Conservation (phyloP, 2,113 vertebrate genomes). For the Calypte anna region DNA sequence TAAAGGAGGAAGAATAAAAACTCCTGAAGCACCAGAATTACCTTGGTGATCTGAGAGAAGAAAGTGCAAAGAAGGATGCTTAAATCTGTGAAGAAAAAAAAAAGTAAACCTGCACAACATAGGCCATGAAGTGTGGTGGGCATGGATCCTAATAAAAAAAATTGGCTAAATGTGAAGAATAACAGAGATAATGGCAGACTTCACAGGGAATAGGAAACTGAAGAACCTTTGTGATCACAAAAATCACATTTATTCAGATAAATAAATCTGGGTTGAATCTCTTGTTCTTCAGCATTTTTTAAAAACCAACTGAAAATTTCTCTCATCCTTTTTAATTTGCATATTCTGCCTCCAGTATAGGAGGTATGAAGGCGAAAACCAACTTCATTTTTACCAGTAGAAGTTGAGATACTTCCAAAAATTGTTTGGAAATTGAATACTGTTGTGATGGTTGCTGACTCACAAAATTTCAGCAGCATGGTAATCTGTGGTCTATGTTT, state of each 20-base stretch:
- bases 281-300: not conserved
- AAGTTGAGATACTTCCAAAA: not conserved
- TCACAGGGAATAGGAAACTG: not conserved
- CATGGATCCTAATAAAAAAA: not conserved
- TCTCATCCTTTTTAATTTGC: not conserved
- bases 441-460: not conserved
- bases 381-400: not conserved
- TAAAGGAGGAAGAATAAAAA: not conserved
- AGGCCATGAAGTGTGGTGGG: not conserved
- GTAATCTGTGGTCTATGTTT: not conserved
- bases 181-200: not conserved
- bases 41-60: not conserved
- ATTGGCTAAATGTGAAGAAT: not conserved
- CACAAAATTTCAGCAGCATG: not conserved
- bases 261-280: not conserved
- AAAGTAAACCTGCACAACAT: fast-evolving
- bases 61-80: not conserved
- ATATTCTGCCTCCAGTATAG: not conserved
- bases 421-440: not conserved
- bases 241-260: not conserved
- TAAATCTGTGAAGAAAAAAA: not conserved
- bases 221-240: not conserved
- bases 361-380: not conserved
- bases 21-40: not conserved
- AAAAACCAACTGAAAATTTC: not conserved